phyloP scores from a whole-genome alignment of 2,797 vertebrate genomes.

The Sebastes aleutianus region DNA sequence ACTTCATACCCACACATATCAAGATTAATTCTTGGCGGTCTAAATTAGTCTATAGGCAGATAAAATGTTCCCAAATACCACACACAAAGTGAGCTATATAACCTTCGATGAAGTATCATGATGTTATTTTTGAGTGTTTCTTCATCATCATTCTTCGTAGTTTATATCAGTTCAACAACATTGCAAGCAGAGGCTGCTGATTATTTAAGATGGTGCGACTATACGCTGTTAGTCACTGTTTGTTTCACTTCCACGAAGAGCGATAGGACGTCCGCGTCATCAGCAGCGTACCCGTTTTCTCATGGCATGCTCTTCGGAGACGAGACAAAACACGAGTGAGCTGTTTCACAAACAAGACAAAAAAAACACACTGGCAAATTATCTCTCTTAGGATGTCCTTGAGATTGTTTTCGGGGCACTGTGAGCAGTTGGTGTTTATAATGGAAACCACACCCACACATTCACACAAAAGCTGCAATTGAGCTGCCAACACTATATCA shows the following conservation, averaged over 20 bases:
- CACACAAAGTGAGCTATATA: background rate
- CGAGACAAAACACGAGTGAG: conserved; percentile 43
- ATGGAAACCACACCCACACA: background rate
- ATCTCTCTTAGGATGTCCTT: conserved; percentile 32
- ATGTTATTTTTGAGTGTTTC: background rate
- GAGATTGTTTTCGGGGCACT: conserved; percentile 27
- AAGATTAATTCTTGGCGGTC: conserved; percentile 9
- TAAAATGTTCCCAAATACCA: conserved; percentile 33
- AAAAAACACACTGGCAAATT: background rate
- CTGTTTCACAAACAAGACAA: conserved; percentile 24
- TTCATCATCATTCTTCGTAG: background rate
- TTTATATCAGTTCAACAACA: background rate
- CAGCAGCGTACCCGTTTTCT: conserved; percentile 6
- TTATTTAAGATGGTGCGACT: background rate
- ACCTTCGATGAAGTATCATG: background rate
- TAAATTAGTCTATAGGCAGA: conserved; percentile 23
- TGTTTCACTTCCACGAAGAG: background rate
- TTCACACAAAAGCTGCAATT: background rate
- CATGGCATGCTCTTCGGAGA: conserved; percentile 9
- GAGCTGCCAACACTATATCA: background rate
- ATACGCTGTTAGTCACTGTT: conserved; percentile 6
- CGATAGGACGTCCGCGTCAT: background rate
- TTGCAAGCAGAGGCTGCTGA: background rate
- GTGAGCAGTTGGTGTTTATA: background rate
- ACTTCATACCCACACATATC: background rate